A percentile compares a stretch with the other conserved stretches of the same genome.
phyloP scores from a whole-genome alignment of 2,113 vertebrate genomes.

The Xiphias gladius region DNA sequence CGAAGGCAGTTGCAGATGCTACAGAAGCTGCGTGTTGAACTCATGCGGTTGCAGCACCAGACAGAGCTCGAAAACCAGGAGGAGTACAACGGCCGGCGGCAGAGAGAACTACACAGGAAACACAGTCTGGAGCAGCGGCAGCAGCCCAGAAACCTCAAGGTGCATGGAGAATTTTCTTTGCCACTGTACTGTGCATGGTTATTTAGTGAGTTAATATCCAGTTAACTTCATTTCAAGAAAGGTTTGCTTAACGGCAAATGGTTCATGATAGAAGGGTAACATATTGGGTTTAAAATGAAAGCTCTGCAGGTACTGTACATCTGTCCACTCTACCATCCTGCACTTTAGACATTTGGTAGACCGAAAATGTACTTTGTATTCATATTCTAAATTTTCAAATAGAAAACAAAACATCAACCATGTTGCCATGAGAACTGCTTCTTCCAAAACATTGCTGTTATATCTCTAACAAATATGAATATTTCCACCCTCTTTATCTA shows the following conservation, averaged over 20 bases:
- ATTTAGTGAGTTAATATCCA: background rate
- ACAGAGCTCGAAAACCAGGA: conserved; percentile 99
- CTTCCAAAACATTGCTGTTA: conserved; percentile 27
- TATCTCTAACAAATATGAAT: conserved; percentile 22
- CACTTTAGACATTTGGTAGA: background rate
- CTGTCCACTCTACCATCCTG: background rate
- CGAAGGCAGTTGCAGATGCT: conserved; percentile 95
- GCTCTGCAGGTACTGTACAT: background rate
- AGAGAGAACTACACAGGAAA: conserved; percentile 96
- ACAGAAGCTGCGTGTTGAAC: conserved; percentile 96
- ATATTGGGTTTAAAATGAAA: background rate
- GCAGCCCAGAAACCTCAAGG: conserved; percentile 99
- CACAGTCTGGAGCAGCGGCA: conserved; percentile 98
- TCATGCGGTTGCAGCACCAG: conserved; percentile 98
- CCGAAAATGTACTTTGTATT: background rate
- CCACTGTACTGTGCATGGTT: background rate
- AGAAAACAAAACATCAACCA: conserved; percentile 14
- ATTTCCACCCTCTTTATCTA: background rate
- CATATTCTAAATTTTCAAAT: background rate
- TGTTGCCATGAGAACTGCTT: conserved; percentile 40
- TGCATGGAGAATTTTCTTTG: conserved; percentile 59
- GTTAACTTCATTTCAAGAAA: background rate
- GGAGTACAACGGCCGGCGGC: conserved; percentile 96
- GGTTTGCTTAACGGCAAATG: background rate
- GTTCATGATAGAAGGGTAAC: background rate